Conservation (phyloP, 2,113 vertebrate genomes). For the Amazona vittata region DNA sequence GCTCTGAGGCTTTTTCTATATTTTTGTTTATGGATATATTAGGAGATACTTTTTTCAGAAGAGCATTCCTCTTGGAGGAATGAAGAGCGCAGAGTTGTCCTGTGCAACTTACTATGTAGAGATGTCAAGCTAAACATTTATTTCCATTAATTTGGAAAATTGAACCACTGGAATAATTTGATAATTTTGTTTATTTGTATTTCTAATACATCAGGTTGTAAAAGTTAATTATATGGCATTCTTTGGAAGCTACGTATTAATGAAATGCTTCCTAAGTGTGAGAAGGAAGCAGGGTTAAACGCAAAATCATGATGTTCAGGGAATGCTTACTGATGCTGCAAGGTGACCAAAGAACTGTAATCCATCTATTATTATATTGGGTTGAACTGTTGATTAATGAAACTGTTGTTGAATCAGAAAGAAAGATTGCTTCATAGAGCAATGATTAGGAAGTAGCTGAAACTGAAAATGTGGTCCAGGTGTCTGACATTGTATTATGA, state of each 20-base stretch:
- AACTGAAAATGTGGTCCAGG: background rate
- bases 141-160: background rate
- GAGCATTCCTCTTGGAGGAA: background rate
- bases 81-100: background rate
- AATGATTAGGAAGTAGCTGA: background rate
- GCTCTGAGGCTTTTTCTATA: background rate
- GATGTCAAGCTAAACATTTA: background rate
- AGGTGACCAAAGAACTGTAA: background rate
- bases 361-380: background rate
- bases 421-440: background rate
- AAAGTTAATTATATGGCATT: background rate
- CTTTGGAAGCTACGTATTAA: background rate
- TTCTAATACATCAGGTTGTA: background rate
- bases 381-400: background rate
- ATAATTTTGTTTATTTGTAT: background rate
- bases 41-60: background rate
- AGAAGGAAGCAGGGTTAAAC: background rate
- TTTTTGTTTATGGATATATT: background rate
- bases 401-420: background rate
- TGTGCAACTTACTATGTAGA: background rate
- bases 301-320: background rate
- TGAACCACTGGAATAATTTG: background rate
- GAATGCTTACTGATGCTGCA: background rate
- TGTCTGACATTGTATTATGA: background rate
- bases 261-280: background rate